Evolutionary conservation across 2,797 vertebrate species (phyloP), one percentile per base, ranked within the genome.

Genomic region (Pterois miles): DNA sequence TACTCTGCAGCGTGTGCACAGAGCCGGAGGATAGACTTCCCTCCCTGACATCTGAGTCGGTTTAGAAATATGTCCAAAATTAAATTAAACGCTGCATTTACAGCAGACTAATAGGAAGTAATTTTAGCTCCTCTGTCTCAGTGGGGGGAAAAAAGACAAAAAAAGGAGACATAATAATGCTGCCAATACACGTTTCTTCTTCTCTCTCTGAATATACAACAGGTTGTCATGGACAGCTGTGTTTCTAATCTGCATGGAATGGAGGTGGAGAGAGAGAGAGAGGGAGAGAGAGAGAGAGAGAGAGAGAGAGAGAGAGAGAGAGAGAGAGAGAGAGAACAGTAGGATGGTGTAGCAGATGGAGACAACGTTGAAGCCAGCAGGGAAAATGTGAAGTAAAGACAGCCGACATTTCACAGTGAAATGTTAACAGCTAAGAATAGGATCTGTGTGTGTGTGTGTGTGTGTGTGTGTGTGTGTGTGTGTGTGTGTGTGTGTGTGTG

Each of bases 171-270:
- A 46, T 0, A 52, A 76, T 18, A 58, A 13, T 6, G 3, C 59
- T 64, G 75, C 73, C 29, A 65, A 56, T 46, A 22, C 57, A 74
- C 62, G 73, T 82, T 54, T 52, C 34, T 50, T 43, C 71, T 48
- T 63, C 36, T 69, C 43, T 23, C 20, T 71, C 34, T 66, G 71
- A 70, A 83, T 67, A 22, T 58, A 31, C 77, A 31, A 33, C 84
- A 72, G 84, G 40, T 77, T 77, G 48, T 65, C 18, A 9, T 48
- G 63, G 27, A 77, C 67, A 86, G 82, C 70, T 83, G 83, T 69
- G 80, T 73, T 89, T 87, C 71, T 75, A 73, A 81, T 88, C 70
- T 65, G 79, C 20, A 56, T 74, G 77, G 83, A 86, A 79, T 71
- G 74, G 66, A 74, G 64, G 63, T 73, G 56, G 58, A 74, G 76